phyloP scores from a whole-genome alignment of 2,888 invertebrate genomes.

The Trissolcus brochymenae region DNA sequence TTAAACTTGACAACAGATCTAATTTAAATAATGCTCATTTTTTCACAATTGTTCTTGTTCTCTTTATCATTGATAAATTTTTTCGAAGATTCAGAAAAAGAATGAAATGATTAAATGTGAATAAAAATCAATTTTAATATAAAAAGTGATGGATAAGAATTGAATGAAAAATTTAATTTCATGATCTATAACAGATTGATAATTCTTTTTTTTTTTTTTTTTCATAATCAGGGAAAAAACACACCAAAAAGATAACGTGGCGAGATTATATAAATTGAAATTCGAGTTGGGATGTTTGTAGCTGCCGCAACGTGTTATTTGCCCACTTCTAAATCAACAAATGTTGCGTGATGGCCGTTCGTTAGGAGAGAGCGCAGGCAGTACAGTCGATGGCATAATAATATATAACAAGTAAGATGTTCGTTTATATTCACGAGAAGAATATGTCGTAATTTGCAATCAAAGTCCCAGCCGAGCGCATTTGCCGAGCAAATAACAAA shows the following conservation, averaged over 20 bases:
- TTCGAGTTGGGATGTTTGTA: slow-evolving; percentile 31
- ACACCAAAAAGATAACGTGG: slow-evolving; percentile 3
- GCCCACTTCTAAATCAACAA: slow-evolving; percentile 34
- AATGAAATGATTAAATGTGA: no score
- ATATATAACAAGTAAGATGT: slow-evolving; percentile 53
- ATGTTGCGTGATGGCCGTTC: slow-evolving; percentile 42
- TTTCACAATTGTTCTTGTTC: no score
- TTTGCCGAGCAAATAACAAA: slow-evolving; percentile 62
- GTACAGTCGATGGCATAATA: slow-evolving; percentile 41
- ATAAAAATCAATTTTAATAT: no score
- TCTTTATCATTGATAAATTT: no score
- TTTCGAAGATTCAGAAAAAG: no score
- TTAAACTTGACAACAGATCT: no score
- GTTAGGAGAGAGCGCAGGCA: slow-evolving; percentile 19
- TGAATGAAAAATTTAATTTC: neutral
- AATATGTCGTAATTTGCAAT: slow-evolving; percentile 61
- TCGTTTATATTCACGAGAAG: slow-evolving; percentile 44
- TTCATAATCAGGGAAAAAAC: neutral
- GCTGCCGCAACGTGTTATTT: slow-evolving; percentile 36
- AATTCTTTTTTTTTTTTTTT: neutral
- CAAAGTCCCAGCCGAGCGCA: slow-evolving; percentile 50
- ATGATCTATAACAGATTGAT: no score
- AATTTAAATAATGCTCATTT: no score
- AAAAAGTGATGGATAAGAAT: neutral
- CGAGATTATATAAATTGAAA: slow-evolving; percentile 28